Conservation (phyloP, 1,140 invertebrate species). For the Drosophila bifasciata region DNA sequence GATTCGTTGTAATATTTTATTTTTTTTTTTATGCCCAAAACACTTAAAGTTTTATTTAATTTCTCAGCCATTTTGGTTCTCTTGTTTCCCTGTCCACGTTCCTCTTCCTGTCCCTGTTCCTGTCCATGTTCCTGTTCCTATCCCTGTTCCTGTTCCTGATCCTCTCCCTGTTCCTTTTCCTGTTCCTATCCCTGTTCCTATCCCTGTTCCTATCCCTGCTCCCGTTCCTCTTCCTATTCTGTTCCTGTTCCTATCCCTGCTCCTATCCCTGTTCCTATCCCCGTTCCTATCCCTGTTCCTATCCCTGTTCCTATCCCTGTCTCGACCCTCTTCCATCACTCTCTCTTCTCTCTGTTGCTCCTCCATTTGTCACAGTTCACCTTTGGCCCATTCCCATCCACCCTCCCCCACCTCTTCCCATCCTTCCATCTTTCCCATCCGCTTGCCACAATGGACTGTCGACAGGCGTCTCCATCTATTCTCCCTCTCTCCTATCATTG, state of each 20-base stretch:
- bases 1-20: neutral
- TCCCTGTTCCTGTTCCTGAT: no score
- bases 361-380: constrained; percentile 49
- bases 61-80: no score
- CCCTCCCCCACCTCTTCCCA: neutral
- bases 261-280: no score
- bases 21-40: constrained; percentile 32
- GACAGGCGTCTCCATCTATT: constrained; percentile 17
- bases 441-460: constrained; percentile 34
- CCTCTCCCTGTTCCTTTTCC: no score
- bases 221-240: no score
- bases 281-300: no score
- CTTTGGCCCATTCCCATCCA: constrained; percentile 15
- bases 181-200: no score
- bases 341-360: constrained; percentile 9
- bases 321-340: constrained; percentile 26
- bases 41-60: constrained; percentile 3
- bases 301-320: neutral
- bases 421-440: neutral
- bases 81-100: neutral
- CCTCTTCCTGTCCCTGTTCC: no score
- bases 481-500: constrained; percentile 24
- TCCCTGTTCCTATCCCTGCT: no score
- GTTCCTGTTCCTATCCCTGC: no score
- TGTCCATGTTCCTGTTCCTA: no score